Evolutionary conservation across 2,888 invertebrate species (phyloP).

Genomic region (Strigamia transsilvanica): DNA sequence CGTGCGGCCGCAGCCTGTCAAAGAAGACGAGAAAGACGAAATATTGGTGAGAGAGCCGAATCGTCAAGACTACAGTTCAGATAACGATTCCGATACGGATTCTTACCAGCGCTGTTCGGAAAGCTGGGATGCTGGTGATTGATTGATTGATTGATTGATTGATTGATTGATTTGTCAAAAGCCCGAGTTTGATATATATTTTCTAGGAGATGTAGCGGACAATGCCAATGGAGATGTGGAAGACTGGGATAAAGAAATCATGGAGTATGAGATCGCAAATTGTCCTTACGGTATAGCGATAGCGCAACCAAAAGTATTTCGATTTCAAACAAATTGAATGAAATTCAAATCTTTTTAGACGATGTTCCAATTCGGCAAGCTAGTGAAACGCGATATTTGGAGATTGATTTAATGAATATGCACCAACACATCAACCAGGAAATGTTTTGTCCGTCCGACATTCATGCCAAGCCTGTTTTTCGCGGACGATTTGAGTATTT

Average conservation of each 20-base stretch:
- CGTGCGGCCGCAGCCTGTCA: neutral
- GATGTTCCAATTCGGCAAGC: neutral
- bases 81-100: neutral
- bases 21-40: neutral
- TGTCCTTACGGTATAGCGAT: constrained; percentile 31
- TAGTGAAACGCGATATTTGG: neutral
- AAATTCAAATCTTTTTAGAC: neutral
- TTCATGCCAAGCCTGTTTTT: constrained; percentile 29
- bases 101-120: neutral
- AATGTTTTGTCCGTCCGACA: constrained; percentile 45
- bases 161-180: no score
- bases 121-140: neutral
- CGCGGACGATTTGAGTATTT: neutral
- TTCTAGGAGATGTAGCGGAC: neutral
- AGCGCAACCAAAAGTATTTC: no score
- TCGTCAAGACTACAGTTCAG: neutral
- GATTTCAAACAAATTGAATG: no score
- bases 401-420: constrained; percentile 50
- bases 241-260: neutral
- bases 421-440: neutral
- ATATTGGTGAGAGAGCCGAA: neutral
- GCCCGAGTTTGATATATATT: neutral
- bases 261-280: neutral
- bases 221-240: neutral
- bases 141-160: no score